phyloP scores from a whole-genome alignment of 2,113 vertebrate genomes.

The Leucoraja erinaceus region DNA sequence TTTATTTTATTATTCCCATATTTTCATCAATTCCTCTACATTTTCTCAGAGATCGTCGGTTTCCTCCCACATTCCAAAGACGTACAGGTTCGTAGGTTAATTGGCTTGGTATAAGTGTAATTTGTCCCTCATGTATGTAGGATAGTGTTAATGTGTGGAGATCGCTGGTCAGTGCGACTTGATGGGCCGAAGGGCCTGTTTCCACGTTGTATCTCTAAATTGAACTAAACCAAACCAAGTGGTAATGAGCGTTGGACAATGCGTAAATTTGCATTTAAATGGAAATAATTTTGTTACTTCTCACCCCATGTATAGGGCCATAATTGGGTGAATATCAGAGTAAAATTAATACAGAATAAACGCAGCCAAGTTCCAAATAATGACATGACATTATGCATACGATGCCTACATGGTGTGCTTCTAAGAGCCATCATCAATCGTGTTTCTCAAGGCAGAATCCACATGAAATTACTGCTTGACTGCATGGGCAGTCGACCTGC shows the following conservation, averaged over 20 bases:
- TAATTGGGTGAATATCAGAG: neutral
- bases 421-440: neutral
- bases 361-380: neutral
- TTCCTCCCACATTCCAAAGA: no score
- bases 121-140: no score
- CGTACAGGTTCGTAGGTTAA: no score
- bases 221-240: neutral
- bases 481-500: neutral
- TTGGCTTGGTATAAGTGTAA: no score
- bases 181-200: no score
- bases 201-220: no score
- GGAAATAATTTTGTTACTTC: neutral
- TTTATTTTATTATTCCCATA: no score
- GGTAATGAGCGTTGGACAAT: neutral
- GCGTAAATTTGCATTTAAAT: neutral
- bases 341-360: neutral
- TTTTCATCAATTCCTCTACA: no score
- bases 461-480: slow-evolving; percentile 19
- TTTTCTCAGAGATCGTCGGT: no score
- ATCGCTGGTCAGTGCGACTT: no score
- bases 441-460: neutral
- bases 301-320: neutral
- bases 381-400: neutral
- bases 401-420: neutral
- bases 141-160: no score